These are phyloP conservation scores for Sipha maydis DNA, from an alignment of 2,888 invertebrate species.

Conservation along the genomic window DNA sequence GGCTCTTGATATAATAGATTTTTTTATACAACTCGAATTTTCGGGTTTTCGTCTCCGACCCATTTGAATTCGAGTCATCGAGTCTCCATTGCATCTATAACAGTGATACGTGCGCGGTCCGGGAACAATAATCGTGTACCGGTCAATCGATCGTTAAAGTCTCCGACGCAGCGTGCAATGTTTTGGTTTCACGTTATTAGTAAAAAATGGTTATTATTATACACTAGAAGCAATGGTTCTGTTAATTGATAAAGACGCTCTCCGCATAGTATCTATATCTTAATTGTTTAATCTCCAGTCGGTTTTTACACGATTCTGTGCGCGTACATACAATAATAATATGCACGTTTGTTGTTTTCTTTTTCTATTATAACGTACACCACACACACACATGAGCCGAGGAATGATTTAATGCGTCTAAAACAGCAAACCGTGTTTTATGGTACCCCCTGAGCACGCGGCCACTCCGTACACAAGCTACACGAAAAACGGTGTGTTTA, in stretches of 20 bases:
- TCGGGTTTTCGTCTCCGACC: no score
- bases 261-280: not conserved
- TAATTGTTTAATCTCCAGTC: slow-evolving; percentile 7
- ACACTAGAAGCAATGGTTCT: not conserved
- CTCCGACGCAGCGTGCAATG: not conserved
- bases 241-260: not conserved
- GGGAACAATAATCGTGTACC: not conserved
- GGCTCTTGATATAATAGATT: no score
- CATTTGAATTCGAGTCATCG: no score
- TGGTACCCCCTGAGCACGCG: slow-evolving; percentile 32
- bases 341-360: not conserved
- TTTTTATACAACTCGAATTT: no score
- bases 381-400: not conserved
- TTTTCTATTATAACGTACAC: not conserved
- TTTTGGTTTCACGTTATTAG: not conserved
- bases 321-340: not conserved
- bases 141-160: not conserved
- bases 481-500: slow-evolving; percentile 54
- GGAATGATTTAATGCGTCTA: slow-evolving; percentile 49
- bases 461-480: not conserved
- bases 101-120: not conserved
- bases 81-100: no score
- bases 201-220: not conserved
- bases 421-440: slow-evolving; percentile 53
- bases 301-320: slow-evolving; percentile 19